A percentile compares a stretch with the other conserved stretches of the same genome.
phyloP scores from a whole-genome alignment of 2,888 invertebrate genomes.

The Adelphocoris suturalis region DNA sequence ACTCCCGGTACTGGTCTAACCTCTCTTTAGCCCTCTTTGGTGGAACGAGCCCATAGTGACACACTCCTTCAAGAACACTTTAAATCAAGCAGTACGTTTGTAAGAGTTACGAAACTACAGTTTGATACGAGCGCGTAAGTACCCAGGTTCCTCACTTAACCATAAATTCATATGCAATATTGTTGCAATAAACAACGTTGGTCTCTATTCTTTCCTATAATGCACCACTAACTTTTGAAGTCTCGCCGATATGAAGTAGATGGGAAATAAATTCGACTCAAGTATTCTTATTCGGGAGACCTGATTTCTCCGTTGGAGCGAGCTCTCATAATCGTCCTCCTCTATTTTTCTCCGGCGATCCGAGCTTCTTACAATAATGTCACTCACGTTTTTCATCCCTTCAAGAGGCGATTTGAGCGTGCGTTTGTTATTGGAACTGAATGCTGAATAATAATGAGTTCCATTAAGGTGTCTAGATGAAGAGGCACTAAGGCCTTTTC shows the following conservation, averaged over 20 bases:
- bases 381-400: slow-evolving; percentile 38
- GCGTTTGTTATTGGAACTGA: slow-evolving; percentile 65
- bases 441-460: slow-evolving; percentile 64
- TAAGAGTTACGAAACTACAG: too few species aligned
- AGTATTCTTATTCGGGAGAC: neutral
- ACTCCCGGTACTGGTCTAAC: too few species aligned
- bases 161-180: too few species aligned
- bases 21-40: too few species aligned
- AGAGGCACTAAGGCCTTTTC: slow-evolving; percentile 12
- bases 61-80: too few species aligned
- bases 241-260: slow-evolving; percentile 4
- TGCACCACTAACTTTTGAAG: neutral
- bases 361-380: slow-evolving; percentile 21
- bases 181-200: too few species aligned
- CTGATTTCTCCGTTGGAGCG: neutral
- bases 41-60: too few species aligned
- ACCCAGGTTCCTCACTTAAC: too few species aligned
- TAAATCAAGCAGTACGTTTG: too few species aligned
- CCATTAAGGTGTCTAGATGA: slow-evolving; percentile 57
- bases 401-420: slow-evolving; percentile 12
- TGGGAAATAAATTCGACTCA: neutral
- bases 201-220: too few species aligned
- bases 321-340: neutral
- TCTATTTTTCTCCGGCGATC: slow-evolving; percentile 18
- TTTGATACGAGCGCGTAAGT: too few species aligned